These are phyloP conservation scores for Tanytarsus gracilentus DNA, from an alignment of 2,888 invertebrate species.

Conservation along the genomic window DNA sequence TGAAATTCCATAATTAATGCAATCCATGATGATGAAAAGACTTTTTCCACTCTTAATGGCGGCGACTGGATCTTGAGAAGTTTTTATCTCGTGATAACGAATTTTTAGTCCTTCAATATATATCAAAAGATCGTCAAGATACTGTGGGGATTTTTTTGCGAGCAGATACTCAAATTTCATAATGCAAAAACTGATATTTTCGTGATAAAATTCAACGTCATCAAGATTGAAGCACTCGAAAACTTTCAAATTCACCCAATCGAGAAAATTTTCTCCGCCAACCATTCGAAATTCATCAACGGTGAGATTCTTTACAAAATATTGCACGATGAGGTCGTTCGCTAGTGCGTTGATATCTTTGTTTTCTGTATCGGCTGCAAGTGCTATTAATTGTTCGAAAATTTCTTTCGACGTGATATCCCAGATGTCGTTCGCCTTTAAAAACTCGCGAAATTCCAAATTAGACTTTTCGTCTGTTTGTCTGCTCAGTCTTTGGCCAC, in stretches of 20 bases:
- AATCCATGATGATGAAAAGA: not conserved
- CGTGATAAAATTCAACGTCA: not conserved
- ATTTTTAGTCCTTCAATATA: not conserved
- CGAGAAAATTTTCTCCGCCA: not conserved
- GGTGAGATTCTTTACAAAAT: not conserved
- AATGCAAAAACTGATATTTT: not conserved
- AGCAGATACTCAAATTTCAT: conserved; percentile 1
- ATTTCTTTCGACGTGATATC: not conserved
- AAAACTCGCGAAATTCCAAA: not conserved
- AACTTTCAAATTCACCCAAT: not conserved
- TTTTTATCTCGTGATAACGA: not conserved
- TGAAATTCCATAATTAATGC: not conserved
- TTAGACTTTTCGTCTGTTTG: not conserved
- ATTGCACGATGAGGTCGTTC: not conserved
- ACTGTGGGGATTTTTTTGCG: not conserved
- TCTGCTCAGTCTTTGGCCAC: not conserved
- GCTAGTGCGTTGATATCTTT: conserved; percentile 4
- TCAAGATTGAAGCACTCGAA: not conserved
- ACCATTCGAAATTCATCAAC: not conserved
- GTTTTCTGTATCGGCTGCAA: not conserved
- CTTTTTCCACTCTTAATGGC: not conserved
- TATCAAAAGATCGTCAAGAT: not conserved
- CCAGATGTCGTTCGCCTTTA: conserved; percentile 5
- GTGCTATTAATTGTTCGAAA: not conserved
- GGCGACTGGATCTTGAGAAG: not conserved